phyloP scores from a whole-genome alignment of 2,888 invertebrate genomes.

The Himalopsyche tibetana region DNA sequence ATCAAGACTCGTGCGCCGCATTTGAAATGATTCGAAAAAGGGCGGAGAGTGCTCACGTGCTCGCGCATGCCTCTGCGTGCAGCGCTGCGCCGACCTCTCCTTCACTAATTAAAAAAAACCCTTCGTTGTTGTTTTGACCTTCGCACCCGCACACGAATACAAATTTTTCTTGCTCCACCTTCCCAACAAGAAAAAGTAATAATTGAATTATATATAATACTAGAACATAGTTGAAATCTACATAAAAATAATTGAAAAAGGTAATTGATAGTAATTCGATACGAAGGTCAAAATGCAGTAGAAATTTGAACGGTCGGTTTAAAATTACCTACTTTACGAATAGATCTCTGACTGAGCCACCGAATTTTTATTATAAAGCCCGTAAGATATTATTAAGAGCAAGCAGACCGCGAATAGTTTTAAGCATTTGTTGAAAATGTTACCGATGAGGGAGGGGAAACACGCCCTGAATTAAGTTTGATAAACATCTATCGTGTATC shows the following conservation, averaged over 20 bases:
- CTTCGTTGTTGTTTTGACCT: neutral
- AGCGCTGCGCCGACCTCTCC: neutral
- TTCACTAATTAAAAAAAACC: constrained; percentile 17
- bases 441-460: too few relatives aligned
- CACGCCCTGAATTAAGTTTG: too few relatives aligned
- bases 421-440: too few relatives aligned
- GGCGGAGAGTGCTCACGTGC: constrained; percentile 1
- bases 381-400: too few relatives aligned
- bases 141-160: constrained; percentile 16
- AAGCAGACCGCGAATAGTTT: too few relatives aligned
- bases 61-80: constrained; percentile 23
- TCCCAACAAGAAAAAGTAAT: neutral
- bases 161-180: neutral
- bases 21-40: constrained; percentile 1
- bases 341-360: too few relatives aligned
- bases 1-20: neutral
- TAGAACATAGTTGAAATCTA: too few relatives aligned
- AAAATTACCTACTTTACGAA: too few relatives aligned
- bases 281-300: neutral
- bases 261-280: neutral
- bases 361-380: too few relatives aligned
- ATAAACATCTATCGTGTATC: too few relatives aligned
- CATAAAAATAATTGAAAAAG: neutral
- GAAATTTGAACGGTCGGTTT: neutral
- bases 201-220: neutral